These are phyloP conservation scores for Danio kyathit DNA, from an alignment of 2,797 vertebrate genomes.

Conservation along the genomic window DNA sequence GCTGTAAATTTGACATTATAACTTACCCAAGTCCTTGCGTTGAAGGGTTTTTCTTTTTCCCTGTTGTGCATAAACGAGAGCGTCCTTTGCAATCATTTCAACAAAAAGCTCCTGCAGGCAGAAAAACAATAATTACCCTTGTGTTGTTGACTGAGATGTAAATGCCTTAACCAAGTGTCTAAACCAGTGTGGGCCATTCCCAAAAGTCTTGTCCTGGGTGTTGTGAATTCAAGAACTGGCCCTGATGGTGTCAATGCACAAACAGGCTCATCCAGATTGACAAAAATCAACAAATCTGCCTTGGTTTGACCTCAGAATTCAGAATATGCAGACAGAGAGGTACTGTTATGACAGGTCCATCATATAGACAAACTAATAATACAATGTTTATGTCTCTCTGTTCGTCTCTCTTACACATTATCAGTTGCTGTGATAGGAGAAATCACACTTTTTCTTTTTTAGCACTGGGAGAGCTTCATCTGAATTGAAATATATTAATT, in stretches of 20 bases:
- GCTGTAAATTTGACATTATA: neutral
- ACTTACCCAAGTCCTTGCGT: slow-evolving; percentile 92
- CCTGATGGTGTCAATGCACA: neutral
- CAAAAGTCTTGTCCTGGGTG: neutral
- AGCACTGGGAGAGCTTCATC: neutral
- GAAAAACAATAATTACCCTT: neutral
- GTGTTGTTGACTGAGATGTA: neutral
- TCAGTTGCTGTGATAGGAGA: neutral
- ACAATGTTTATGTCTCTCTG: neutral
- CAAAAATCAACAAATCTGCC: neutral
- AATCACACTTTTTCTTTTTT: neutral
- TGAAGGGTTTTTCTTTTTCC: slow-evolving; percentile 97
- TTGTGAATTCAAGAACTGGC: neutral
- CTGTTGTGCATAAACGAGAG: slow-evolving; percentile 91
- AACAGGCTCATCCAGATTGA: neutral
- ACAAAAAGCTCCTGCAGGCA: slow-evolving; percentile 91
- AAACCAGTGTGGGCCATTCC: neutral
- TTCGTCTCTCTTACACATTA: neutral
- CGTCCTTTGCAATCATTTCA: slow-evolving; percentile 95
- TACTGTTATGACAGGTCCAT: neutral
- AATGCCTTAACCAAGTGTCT: neutral
- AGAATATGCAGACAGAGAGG: slow-evolving; percentile 1
- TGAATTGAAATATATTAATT: too few relatives aligned
- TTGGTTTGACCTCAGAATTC: neutral
- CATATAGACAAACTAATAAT: neutral